A percentile compares a stretch with the other conserved stretches of the same genome.
phyloP scores from a whole-genome alignment of 2,113 vertebrate species.

The Toxotes chatareus region DNA sequence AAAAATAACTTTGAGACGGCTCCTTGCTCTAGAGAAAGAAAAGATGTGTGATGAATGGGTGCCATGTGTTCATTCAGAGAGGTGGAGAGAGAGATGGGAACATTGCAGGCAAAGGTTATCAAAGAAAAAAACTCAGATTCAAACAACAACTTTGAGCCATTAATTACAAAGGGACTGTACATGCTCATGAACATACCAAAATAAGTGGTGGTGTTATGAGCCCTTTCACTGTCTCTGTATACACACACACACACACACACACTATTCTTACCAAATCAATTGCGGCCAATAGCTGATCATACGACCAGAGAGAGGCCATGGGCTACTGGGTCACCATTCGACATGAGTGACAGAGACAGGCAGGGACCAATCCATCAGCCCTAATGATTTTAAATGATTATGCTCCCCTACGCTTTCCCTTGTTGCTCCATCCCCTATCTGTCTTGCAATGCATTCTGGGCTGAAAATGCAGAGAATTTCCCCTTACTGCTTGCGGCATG shows the following conservation, averaged over 20 bases:
- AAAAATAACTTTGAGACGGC: conserved; percentile 2
- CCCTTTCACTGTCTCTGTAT: background rate
- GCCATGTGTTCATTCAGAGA: conserved; percentile 26
- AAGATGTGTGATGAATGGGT: conserved; percentile 18
- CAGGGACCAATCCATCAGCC: conserved; percentile 63
- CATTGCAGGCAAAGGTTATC: conserved; percentile 25
- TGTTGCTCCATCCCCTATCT: conserved; percentile 32
- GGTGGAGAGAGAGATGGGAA: background rate
- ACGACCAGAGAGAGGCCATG: conserved; percentile 11
- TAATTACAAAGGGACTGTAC: background rate
- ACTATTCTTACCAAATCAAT: conserved; percentile 56
- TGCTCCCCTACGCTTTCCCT: conserved; percentile 24
- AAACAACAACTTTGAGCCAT: background rate
- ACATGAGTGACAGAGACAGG: conserved; percentile 38
- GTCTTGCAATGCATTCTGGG: conserved; percentile 43
- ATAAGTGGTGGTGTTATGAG: conserved; percentile 8
- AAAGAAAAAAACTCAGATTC: background rate
- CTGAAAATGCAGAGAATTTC: conserved; percentile 43
- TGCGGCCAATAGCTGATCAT: conserved; percentile 34
- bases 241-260: background rate
- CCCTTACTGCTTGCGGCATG: conserved; percentile 26
- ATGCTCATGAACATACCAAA: conserved; percentile 1
- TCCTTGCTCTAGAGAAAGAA: conserved; percentile 31
- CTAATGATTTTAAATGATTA: conserved; percentile 77
- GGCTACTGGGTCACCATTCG: conserved; percentile 61